Evolutionary conservation across 2,113 vertebrate genomes (phyloP).

Genomic region (Dermatemys mawii): DNA sequence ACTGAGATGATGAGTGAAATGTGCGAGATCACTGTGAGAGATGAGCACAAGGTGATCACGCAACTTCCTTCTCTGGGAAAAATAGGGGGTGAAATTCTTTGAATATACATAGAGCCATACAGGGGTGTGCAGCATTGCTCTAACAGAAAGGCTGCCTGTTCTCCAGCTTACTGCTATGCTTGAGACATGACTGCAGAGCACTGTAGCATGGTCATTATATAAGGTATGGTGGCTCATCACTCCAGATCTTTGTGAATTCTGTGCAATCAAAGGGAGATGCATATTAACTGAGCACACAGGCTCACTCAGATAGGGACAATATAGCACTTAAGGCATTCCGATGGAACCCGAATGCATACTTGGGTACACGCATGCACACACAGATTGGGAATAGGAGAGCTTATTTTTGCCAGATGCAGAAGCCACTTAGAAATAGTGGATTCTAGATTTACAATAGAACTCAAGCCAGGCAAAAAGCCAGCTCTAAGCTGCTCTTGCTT

Average conservation of each 20-base stretch:
- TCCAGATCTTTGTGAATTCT: not conserved
- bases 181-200: not conserved
- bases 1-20: not conserved
- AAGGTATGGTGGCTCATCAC: not conserved
- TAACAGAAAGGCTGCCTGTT: not conserved
- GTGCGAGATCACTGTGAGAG: not conserved
- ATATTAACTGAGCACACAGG: not conserved
- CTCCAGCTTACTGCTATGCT: too few species aligned
- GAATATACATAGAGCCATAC: not conserved
- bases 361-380: not conserved
- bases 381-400: not conserved
- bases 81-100: not conserved
- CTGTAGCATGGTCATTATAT: too few species aligned
- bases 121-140: not conserved
- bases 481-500: not conserved
- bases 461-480: not conserved
- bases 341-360: not conserved
- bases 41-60: not conserved
- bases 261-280: not conserved
- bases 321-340: not conserved
- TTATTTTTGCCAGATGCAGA: not conserved
- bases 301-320: not conserved
- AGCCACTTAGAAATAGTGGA: not conserved
- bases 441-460: not conserved
- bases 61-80: not conserved